These are phyloP conservation scores for Catocala sponsa DNA, from an alignment of 2,888 invertebrate genomes.

Conservation along the genomic window DNA sequence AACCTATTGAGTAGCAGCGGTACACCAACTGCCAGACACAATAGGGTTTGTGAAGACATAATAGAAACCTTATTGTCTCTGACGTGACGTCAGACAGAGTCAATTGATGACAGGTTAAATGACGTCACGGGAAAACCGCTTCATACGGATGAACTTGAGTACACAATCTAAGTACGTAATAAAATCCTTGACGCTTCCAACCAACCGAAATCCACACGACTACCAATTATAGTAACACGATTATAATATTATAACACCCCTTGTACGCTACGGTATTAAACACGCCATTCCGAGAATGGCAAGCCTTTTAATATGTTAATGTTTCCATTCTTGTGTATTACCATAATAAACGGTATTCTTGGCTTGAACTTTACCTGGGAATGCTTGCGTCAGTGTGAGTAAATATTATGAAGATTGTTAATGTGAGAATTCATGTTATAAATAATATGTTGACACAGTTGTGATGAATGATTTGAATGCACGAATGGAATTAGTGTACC, in stretches of 20 bases:
- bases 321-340: constrained; percentile 32
- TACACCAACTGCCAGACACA: no score
- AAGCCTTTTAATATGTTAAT: constrained; percentile 49
- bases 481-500: no score
- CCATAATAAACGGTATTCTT: constrained; percentile 25
- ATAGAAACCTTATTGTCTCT: no score
- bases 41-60: no score
- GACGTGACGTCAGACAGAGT: no score
- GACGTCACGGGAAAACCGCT: no score
- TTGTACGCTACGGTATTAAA: constrained; percentile 1
- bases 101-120: no score
- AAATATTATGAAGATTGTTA: no score
- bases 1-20: no score
- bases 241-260: constrained; percentile 4
- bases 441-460: not conserved
- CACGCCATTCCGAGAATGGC: constrained; percentile 25
- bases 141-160: no score
- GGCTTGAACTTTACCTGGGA: constrained; percentile 7
- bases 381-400: constrained; percentile 6
- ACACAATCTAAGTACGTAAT: no score
- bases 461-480: no score
- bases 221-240: constrained; percentile 1
- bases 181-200: not conserved
- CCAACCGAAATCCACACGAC: constrained; percentile 3
- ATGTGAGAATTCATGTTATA: not conserved